Base-by-base conservation (phyloP, 1,140 invertebrate genomes). In the Myzus persicae region DNA sequence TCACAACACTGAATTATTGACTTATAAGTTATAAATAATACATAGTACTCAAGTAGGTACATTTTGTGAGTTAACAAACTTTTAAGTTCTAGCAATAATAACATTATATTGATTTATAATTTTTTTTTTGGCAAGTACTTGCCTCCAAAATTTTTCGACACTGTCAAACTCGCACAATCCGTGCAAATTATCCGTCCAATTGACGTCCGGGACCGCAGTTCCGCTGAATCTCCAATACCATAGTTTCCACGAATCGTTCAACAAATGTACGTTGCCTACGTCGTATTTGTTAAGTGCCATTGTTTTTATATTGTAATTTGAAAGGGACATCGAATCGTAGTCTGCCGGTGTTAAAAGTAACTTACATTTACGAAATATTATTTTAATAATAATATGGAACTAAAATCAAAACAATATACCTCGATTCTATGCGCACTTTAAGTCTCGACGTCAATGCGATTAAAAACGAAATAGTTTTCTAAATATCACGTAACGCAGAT, bases 111-210 rank as follows among this genome's bases (percentile, higher is more conserved):
- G n/a, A n/a, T n/a, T n/a, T n/a, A n/a, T n/a, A n/a, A n/a, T n/a
- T n/a, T n/a, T n/a, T 67, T 76, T 67, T 0, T n/a, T 76, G 14
- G 31, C 36, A n/a, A 76, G 93, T 42, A 94, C 95, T 96, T 96
- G 98, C 98, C 98, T 98, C 99, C 99, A 99, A 95, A 99, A 99
- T 96, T 99, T 99, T 96, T 99, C 99, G 48, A 99, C 99, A 42
- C 98, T 99, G 95, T 98, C 97, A 95, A 99, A 99, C 93, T 97
- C 97, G 54, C 98, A 98, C 51, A 99, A 97, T 95, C 99, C 97
- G 94, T 98, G 97, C 94, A 99, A 97, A 96, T 99, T 99, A 94
- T 99, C 98, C 95, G 98, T 98, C 99, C 99, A 99, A 82, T 96
- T 95, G 95, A 42, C 14, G 14, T 76, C 59, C 7, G 22, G 90